These are phyloP conservation scores for Nemurella pictetii DNA, from an alignment of 2,888 invertebrate species.

Conservation along the genomic window DNA sequence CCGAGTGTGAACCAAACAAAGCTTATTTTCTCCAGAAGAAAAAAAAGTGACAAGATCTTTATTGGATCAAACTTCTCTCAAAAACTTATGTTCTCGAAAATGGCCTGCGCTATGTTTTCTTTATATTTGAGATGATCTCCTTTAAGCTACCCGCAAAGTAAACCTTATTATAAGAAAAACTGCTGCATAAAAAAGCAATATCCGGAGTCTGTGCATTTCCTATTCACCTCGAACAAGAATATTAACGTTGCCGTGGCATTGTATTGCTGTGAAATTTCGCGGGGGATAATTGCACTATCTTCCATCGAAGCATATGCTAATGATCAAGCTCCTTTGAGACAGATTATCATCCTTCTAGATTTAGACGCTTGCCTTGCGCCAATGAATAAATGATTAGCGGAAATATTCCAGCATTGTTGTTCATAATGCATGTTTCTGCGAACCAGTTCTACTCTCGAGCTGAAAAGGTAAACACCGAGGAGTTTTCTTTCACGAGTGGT, in stretches of 20 bases:
- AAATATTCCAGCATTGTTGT: background rate
- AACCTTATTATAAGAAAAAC: constrained; percentile 26
- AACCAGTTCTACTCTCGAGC: background rate
- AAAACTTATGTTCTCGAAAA: background rate
- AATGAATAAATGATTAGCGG: background rate
- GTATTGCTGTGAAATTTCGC: background rate
- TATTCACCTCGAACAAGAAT: background rate
- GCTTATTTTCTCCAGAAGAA: background rate
- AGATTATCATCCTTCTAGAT: background rate
- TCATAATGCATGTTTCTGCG: background rate
- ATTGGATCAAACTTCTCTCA: background rate
- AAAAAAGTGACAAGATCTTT: background rate
- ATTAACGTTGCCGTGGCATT: background rate
- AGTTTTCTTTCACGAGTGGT: background rate
- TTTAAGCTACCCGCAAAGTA: constrained; percentile 10
- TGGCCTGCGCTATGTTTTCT: background rate
- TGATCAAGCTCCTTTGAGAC: background rate
- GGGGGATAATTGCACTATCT: background rate
- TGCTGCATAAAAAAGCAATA: constrained; percentile 10
- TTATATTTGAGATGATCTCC: constrained; percentile 16
- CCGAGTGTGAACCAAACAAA: background rate
- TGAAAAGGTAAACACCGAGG: background rate
- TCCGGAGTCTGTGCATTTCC: constrained; percentile 12
- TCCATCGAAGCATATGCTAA: background rate
- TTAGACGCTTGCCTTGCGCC: background rate